phyloP scores from a whole-genome alignment of 2,888 invertebrate species.

The Heliconius erato region DNA sequence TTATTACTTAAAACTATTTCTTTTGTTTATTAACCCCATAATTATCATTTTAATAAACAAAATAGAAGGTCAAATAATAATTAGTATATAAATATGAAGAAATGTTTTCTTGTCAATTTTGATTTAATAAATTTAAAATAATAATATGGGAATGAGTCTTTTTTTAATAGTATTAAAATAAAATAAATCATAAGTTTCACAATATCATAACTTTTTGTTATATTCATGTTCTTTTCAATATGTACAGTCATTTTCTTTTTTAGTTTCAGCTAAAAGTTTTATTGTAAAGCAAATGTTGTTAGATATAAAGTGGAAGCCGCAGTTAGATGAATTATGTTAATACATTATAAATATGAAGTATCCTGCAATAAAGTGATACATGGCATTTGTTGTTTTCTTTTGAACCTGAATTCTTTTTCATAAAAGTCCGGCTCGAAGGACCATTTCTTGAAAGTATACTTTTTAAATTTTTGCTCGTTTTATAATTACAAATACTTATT shows the following conservation, averaged over 20 bases:
- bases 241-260: constrained; percentile 30
- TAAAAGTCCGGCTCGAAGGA: neutral
- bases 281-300: constrained; percentile 34
- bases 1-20: constrained; percentile 11
- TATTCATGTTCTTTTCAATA: neutral
- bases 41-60: neutral
- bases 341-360: constrained; percentile 69
- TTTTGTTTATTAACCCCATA: neutral
- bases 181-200: constrained; percentile 37
- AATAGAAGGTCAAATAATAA: neutral
- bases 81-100: neutral
- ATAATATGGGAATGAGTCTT: neutral
- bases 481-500: too few species aligned
- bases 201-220: constrained; percentile 32
- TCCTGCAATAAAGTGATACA: constrained; percentile 75
- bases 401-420: neutral
- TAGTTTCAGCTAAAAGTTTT: neutral
- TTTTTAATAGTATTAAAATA: neutral
- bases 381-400: constrained; percentile 65
- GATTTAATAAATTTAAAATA: neutral
- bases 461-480: neutral
- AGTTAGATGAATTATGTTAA: constrained; percentile 64
- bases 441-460: neutral
- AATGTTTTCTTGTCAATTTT: neutral
- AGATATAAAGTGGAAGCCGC: constrained; percentile 64